Base-by-base conservation (phyloP, 2,797 vertebrate species). In the Lophotriccus pileatus region DNA sequence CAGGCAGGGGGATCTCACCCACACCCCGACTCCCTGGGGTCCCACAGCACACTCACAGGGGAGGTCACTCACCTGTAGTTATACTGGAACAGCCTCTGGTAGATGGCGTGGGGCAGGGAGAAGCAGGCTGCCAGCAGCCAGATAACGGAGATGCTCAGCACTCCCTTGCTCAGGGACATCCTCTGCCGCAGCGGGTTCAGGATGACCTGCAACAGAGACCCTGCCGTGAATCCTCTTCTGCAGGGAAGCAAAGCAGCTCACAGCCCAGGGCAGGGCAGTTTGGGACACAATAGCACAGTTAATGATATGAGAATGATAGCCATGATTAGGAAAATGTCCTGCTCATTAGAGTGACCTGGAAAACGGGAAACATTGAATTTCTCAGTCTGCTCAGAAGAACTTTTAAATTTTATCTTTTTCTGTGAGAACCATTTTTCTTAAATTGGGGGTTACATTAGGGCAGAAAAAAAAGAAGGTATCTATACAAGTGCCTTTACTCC, bases 61-160 rank as follows among this genome's bases (percentile, higher is more conserved):
- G n/a, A 60, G 15, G 41, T 4, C 36, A 21, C 44, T 21, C 44
- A 46, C 21, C 44, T 46, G 44, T 46, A 46, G 74, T 96, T 92
- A 19, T 96, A 97, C 59, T 91, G 90, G 92, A 97, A 95, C 34
- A 96, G 96, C 74, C 97, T 96, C 47, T 97, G 97, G 14, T 96
- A 97, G 91, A 97, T 32, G 7, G 96, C 97, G 3, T 96, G 96
- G 37, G 95, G 95, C 6, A 97, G 56, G 62, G 96, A 97, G 95
- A 97, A 97, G 30, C 96, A 97, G 28, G 93, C 62, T 20, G 95
- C 97, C 96, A 97, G 90, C 67, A 97, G 83, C 95, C 97, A 97
- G 76, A 97, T 97, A 19, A 93, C 59, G 24, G 91, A 90, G 87
- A 97, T 94, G 84, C 95, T 95, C 58, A 97, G 83, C 0, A 3